Evolutionary conservation across 2,113 vertebrate genomes (phyloP), one percentile per base, ranked within the genome.

Genomic region (Daboia siamensis): DNA sequence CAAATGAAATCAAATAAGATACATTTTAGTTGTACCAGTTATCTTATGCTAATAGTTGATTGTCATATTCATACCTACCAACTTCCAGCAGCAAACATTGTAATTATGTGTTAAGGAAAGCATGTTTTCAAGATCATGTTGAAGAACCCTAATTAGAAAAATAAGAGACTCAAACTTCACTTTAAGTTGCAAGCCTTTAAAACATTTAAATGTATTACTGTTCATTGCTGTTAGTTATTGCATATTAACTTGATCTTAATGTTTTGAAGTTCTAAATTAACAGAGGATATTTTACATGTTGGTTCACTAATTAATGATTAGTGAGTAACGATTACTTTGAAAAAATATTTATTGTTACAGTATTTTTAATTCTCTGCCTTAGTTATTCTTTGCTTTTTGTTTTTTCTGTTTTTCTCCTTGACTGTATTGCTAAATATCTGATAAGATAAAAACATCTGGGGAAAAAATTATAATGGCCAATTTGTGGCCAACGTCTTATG

Each of bases 81-180:
- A 93, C 95, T 97, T 97, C 98, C 98, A 98, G 95, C 98, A 98
- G 94, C 97, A 98, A 87, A 97, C 88, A 46, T 1, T 86, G 91
- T 93, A 96, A 86, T 96, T 97, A 93, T 96, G 96, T 93, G 91
- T 97, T 95, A 98, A 93, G 20, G 97, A 98, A 11, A 98, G 97
- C 90, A 94, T 98, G 57, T 94, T 95, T 93, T 95, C 97, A 94
- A 94, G 97, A 95, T 97, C 97, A 46, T 97, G 96, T 52, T 96
- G 96, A 96, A 98, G 96, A 91, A 98, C 96, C 95, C 98, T 98
- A 92, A 51, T 8, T 80, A 17, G 21, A 84, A 21, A 3, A 0
- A 55, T 92, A 61, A 7, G 1, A 23, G n/a, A n/a, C 5, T 20
- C 54, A 20, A 4, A 51, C 89, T 93, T 94, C 2, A 56, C 89